Evolutionary conservation across 2,113 vertebrate species (phyloP), one percentile per base, ranked within the genome.

Genomic region (Pterocles gutturalis): DNA sequence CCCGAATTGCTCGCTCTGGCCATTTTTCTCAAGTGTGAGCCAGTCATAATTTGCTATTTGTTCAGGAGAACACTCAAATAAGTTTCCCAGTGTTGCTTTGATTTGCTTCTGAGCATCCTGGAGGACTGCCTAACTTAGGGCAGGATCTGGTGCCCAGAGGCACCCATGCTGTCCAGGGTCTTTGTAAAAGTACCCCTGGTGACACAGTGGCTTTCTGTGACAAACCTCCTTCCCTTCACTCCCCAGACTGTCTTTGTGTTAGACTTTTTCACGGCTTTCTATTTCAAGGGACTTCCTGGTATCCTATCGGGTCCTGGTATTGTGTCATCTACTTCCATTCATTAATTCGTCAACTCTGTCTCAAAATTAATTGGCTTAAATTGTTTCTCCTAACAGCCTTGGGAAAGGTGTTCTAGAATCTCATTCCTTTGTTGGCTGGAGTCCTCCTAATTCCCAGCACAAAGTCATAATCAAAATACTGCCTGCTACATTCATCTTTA

Each of bases 371-470:
- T 85, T 82, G 61, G 9, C 57, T 87, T 94, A 28, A 62, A 78
- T 89, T 79, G 11, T 73, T 93, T 87, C 26, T 64, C 38, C 61
- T n/a, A 75, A 41, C 57, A 81, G 64, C 65, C 48, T 82, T 58
- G 25, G 64, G 57, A 94, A 93, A 79, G 33, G 24, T 87, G 26
- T 66, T 93, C n/a, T 85, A 94, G 53, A 79, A 85, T 82, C 65
- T 94, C 45, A 67, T 94, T 85, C 57, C 26, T 67, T 82, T 93
- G 29, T 76, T 93, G 82, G 36, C 94, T 95, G 70, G n/a, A 90
- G 61, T 82, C 22, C 36, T 86, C 20, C 66, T 84, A 58, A 91
- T 84, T 93, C 65, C 65, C 55, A 75, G 46, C 20, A 80, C 18
- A 69, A 83, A 90, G 29, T 48, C 51, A 34, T 67, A 54, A 49